Percentiles rank a stretch among this genome's conserved stretches.
These are phyloP conservation scores for Calliopsis andreniformis DNA, from an alignment of 1,140 invertebrate species.

Conservation along the genomic window DNA sequence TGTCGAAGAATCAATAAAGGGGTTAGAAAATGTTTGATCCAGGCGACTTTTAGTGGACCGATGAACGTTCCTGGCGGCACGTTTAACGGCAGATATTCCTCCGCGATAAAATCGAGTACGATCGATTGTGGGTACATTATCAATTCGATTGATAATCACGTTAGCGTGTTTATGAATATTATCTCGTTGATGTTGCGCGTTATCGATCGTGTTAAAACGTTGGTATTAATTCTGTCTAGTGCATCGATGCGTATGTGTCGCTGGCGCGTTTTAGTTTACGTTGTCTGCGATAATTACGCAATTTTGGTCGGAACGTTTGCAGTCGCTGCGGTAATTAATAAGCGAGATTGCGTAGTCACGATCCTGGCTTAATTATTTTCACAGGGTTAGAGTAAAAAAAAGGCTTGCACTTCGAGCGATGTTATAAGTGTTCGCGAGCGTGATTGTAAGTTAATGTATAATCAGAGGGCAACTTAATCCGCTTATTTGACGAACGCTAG, in stretches of 20 bases:
- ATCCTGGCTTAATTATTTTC: background rate
- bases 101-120: conserved; percentile 5
- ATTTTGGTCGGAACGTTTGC: conserved; percentile 22
- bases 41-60: background rate
- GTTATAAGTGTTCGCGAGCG: no score
- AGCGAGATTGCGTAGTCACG: background rate
- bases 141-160: background rate
- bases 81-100: background rate
- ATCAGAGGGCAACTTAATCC: no score
- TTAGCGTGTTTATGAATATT: conserved; percentile 6
- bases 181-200: background rate
- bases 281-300: conserved; percentile 29
- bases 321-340: conserved; percentile 5
- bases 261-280: background rate
- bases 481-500: background rate
- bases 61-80: no score
- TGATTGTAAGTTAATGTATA: no score
- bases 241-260: background rate
- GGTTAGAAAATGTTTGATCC: background rate
- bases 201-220: conserved; percentile 26
- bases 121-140: no score
- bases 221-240: background rate
- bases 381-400: no score
- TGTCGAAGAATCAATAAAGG: background rate
- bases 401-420: no score